These are phyloP conservation scores for Neoaliturus tenellus DNA, from an alignment of 2,888 invertebrate genomes.

Conservation along the genomic window DNA sequence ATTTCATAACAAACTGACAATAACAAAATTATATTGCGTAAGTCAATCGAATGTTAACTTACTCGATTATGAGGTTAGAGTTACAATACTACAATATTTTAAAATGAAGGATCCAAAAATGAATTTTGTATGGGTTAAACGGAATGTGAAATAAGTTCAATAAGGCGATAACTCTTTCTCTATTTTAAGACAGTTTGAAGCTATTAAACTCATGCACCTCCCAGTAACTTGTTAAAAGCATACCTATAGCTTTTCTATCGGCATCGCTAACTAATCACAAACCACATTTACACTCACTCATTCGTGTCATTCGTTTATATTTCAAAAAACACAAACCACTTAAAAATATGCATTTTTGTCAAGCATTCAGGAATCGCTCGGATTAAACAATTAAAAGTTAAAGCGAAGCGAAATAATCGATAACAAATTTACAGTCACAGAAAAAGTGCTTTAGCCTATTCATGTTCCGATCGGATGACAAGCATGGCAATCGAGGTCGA, in stretches of 20 bases:
- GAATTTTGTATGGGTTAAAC: slow-evolving; percentile 19
- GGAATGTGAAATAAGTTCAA: background rate
- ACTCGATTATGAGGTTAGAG: background rate
- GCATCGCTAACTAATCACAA: slow-evolving; percentile 41
- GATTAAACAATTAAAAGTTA: slow-evolving; percentile 26
- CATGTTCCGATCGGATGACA: background rate
- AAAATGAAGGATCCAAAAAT: background rate
- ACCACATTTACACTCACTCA: slow-evolving; percentile 26
- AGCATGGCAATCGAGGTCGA: slow-evolving; percentile 16
- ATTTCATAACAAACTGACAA: slow-evolving; percentile 29
- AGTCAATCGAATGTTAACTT: background rate
- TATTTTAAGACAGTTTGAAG: slow-evolving; percentile 14
- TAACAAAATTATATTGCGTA: slow-evolving; percentile 37
- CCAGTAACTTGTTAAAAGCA: slow-evolving; percentile 40
- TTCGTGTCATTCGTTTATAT: background rate
- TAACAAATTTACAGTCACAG: background rate
- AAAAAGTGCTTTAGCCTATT: background rate
- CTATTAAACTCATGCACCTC: slow-evolving; percentile 36
- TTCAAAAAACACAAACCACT: background rate
- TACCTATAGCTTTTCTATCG: slow-evolving; percentile 32
- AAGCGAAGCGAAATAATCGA: slow-evolving; percentile 24
- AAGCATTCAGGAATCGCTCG: slow-evolving; percentile 27
- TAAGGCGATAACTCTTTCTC: background rate
- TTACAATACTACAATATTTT: slow-evolving; percentile 7
- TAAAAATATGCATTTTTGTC: slow-evolving; percentile 13